Conservation (phyloP, 2,888 invertebrate species). For the Cheilosia grossa region DNA sequence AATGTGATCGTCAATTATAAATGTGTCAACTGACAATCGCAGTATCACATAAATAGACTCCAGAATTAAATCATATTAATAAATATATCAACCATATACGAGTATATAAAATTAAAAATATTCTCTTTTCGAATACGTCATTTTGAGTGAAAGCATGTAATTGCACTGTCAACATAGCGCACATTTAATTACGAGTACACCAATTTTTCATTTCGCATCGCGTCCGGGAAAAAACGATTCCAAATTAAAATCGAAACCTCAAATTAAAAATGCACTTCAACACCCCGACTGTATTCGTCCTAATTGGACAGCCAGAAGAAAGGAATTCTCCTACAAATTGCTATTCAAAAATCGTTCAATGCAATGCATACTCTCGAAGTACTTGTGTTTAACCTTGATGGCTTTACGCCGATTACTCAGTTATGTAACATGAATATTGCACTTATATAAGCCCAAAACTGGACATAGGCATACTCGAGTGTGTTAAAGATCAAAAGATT, state of each 20-base stretch:
- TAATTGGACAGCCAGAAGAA: slow-evolving; percentile 51
- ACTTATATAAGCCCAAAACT: slow-evolving; percentile 35
- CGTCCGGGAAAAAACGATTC: not conserved
- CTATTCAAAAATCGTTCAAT: slow-evolving; percentile 50
- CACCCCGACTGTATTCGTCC: slow-evolving; percentile 36
- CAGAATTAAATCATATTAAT: not conserved
- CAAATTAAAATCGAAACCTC: not conserved
- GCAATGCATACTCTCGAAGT: slow-evolving; percentile 44
- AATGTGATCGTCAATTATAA: slow-evolving; percentile 2
- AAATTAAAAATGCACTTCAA: slow-evolving; percentile 18
- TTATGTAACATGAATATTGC: slow-evolving; percentile 66
- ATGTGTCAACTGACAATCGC: not conserved
- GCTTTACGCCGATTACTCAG: slow-evolving; percentile 40
- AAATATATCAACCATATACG: not conserved
- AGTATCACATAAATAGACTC: not conserved
- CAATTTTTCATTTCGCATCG: not conserved
- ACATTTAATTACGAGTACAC: too few relatives aligned
- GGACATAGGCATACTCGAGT: not conserved
- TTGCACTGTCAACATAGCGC: slow-evolving; percentile 1
- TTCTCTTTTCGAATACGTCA: not conserved
- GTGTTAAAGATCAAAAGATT: not conserved
- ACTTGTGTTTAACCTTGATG: slow-evolving; percentile 67
- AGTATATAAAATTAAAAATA: not conserved
- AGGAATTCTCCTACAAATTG: slow-evolving; percentile 15
- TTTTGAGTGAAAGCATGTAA: not conserved